Evolutionary conservation across 2,888 invertebrate genomes (phyloP).

Genomic region (Schizotus pectinicornis): DNA sequence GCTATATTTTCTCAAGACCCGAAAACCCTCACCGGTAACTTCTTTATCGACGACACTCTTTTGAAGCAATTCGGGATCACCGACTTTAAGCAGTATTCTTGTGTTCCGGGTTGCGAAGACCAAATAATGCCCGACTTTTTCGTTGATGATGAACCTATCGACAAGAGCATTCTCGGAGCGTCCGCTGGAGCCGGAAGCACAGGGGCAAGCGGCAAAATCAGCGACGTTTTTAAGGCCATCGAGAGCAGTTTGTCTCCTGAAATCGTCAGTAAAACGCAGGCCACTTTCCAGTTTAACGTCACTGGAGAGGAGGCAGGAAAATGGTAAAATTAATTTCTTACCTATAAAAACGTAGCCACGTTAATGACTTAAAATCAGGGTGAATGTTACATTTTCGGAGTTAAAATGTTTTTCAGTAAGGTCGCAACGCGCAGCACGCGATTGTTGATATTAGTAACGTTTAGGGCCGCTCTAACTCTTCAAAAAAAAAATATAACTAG

Average conservation of each 20-base stretch:
- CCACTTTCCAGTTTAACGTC: slow-evolving; percentile 86
- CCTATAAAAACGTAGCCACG: too few species aligned
- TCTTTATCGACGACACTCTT: slow-evolving; percentile 92
- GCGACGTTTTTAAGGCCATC: slow-evolving; percentile 74
- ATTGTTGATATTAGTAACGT: too few species aligned
- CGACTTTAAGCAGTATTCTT: slow-evolving; percentile 84
- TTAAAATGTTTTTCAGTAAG: too few species aligned
- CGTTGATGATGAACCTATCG: slow-evolving; percentile 63
- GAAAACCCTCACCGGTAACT: slow-evolving; percentile 81
- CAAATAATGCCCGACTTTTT: slow-evolving; percentile 89
- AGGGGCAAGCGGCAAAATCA: slow-evolving; percentile 64
- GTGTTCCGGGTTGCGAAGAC: slow-evolving; percentile 71
- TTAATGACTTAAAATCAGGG: too few species aligned
- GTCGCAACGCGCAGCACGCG: too few species aligned
- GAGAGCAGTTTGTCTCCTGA: slow-evolving; percentile 74
- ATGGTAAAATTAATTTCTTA: slow-evolving; percentile 44
- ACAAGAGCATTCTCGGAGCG: background rate
- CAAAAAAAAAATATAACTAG: too few species aligned
- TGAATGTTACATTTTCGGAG: too few species aligned
- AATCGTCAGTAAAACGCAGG: slow-evolving; percentile 80
- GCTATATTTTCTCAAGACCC: slow-evolving; percentile 79
- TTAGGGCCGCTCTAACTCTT: too few species aligned
- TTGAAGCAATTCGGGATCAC: slow-evolving; percentile 78
- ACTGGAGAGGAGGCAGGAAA: slow-evolving; percentile 69
- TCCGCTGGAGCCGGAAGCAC: slow-evolving; percentile 7